Conservation (phyloP, 2,888 invertebrate genomes). For the Melanchra persicariae region DNA sequence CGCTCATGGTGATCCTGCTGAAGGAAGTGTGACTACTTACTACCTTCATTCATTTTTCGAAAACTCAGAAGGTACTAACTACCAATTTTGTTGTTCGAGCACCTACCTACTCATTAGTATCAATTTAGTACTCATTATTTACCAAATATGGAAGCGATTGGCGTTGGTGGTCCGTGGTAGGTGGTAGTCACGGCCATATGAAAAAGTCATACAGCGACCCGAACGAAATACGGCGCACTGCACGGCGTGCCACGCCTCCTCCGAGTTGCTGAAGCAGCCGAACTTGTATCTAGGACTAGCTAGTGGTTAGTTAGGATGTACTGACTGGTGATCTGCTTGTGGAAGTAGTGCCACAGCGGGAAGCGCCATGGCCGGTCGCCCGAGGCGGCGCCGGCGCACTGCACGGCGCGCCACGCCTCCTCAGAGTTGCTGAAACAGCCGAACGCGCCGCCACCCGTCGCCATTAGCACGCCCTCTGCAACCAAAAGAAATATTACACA, state of each 20-base stretch:
- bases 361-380: conserved; percentile 96
- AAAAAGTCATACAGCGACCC: too few relatives aligned
- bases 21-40: too few relatives aligned
- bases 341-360: conserved; percentile 94
- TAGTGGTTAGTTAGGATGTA: neutral
- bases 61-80: too few relatives aligned
- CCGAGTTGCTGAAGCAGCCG: conserved; percentile 93
- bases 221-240: conserved; percentile 92
- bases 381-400: conserved; percentile 92
- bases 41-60: too few relatives aligned
- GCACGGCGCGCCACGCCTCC: conserved; percentile 91
- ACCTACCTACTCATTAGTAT: too few relatives aligned
- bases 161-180: too few relatives aligned
- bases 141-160: too few relatives aligned
- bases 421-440: conserved; percentile 93
- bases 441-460: conserved; percentile 92
- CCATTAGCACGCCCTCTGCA: conserved; percentile 91
- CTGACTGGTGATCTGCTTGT: conserved; percentile 88
- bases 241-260: conserved; percentile 91
- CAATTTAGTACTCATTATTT: too few relatives aligned
- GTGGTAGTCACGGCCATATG: too few relatives aligned
- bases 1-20: too few relatives aligned
- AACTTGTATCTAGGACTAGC: conserved; percentile 71
- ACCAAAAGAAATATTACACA: neutral
- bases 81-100: too few relatives aligned